phyloP scores from a whole-genome alignment of 2,797 vertebrate species.

The Ispidina picta region DNA sequence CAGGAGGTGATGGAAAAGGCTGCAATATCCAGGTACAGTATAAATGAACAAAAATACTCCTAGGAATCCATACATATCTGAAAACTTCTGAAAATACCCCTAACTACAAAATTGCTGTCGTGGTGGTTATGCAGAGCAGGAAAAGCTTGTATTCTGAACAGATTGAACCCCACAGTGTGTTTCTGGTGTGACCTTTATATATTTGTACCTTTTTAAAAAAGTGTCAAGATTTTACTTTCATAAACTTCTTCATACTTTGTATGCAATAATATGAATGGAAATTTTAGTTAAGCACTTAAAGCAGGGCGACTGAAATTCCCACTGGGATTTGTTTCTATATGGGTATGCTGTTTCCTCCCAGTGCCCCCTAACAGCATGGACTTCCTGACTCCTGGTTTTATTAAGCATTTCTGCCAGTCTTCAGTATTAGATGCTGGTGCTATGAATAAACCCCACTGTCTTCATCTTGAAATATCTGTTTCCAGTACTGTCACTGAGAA shows the following conservation, averaged over 20 bases:
- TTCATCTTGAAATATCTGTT: neutral
- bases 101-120: neutral
- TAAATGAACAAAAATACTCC: neutral
- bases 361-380: neutral
- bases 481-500: neutral
- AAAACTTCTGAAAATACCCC: neutral
- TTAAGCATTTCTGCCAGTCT: neutral
- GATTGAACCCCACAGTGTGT: neutral
- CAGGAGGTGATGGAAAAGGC: conserved; percentile 98
- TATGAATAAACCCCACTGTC: neutral
- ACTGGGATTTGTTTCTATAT: neutral
- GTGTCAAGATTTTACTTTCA: neutral
- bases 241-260: neutral
- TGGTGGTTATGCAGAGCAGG: neutral
- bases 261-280: neutral
- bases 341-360: neutral
- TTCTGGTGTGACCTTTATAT: neutral
- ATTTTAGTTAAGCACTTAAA: too few relatives aligned
- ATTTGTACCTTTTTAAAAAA: neutral
- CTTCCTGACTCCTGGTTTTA: neutral
- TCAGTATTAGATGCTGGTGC: neutral
- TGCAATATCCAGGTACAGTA: conserved; percentile 89
- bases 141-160: neutral
- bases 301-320: neutral
- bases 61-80: neutral